Conservation (phyloP, 2,113 vertebrate genomes). For the Oreochromis tanganicae region DNA sequence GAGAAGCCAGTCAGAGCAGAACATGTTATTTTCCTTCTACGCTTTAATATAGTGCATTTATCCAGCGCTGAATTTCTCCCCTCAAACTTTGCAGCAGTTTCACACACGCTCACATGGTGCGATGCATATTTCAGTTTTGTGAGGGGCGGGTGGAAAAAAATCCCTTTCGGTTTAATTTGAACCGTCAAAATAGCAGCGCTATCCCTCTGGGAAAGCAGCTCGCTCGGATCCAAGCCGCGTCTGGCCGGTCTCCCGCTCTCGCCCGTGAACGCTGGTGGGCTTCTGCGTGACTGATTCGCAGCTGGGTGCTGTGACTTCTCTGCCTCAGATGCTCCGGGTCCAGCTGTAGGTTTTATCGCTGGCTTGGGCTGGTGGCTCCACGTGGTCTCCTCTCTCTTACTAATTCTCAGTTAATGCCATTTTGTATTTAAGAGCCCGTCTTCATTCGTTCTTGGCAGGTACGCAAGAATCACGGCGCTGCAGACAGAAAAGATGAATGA, state of each 20-base stretch:
- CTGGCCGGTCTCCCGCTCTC: neutral
- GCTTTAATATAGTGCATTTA: neutral
- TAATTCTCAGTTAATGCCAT: slow-evolving; percentile 8
- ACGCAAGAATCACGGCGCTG: neutral
- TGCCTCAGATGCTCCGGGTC: neutral
- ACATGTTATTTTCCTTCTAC: neutral
- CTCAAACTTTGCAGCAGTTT: neutral
- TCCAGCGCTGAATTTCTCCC: neutral
- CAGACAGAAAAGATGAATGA: neutral
- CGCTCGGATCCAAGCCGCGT: neutral
- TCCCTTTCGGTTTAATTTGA: neutral
- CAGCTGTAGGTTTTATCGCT: neutral
- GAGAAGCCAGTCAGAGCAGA: neutral
- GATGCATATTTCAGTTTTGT: neutral
- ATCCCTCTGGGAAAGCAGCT: neutral
- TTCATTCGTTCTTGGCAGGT: slow-evolving; percentile 8
- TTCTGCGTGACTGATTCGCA: neutral
- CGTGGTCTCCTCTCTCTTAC: neutral
- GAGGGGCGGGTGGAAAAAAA: neutral
- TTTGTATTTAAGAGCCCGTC: neutral
- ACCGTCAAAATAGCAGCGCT: neutral
- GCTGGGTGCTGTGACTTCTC: neutral
- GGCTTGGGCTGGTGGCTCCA: neutral
- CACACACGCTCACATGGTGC: neutral
- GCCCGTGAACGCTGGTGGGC: neutral